A percentile compares a stretch with the other conserved stretches of the same genome.
These are phyloP conservation scores for Theretra japonica DNA, from an alignment of 2,888 invertebrate species.

Conservation along the genomic window DNA sequence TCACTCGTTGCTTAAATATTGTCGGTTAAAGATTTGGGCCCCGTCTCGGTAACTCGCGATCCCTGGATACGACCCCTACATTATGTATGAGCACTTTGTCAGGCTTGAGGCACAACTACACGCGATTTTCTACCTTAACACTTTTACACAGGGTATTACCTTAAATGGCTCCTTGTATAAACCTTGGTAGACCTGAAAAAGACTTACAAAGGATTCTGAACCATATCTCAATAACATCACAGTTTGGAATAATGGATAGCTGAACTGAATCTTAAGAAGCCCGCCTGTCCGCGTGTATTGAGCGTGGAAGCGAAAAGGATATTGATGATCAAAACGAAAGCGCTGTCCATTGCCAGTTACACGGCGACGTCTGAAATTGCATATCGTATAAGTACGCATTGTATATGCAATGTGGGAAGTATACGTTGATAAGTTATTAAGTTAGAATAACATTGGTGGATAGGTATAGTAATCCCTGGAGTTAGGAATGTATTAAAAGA, in stretches of 20 bases:
- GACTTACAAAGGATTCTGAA: neutral
- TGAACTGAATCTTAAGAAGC: neutral
- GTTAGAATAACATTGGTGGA: conserved; percentile 15
- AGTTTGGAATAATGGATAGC: neutral
- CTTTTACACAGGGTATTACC: neutral
- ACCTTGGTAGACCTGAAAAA: neutral
- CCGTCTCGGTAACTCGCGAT: conserved; percentile 28
- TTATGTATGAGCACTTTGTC: conserved; percentile 36
- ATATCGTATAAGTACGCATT: neutral
- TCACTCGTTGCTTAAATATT: conserved; percentile 26
- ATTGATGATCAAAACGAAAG: conserved; percentile 48
- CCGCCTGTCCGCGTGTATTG: conserved; percentile 44
- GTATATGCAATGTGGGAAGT: neutral
- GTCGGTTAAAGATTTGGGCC: conserved; percentile 28
- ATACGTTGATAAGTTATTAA: conserved; percentile 20
- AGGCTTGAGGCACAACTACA: neutral
- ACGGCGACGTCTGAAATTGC: neutral
- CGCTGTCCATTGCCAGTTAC: conserved; percentile 12
- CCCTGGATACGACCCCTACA: conserved; percentile 31
- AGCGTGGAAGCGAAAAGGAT: conserved; percentile 52
- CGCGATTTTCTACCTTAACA: neutral
- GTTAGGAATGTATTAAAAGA: conserved; percentile 26
- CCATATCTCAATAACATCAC: neutral
- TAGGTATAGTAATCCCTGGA: conserved; percentile 23
- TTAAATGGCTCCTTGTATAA: neutral